phyloP scores from a whole-genome alignment of 1,140 invertebrate species.

The Myzus persicae region DNA sequence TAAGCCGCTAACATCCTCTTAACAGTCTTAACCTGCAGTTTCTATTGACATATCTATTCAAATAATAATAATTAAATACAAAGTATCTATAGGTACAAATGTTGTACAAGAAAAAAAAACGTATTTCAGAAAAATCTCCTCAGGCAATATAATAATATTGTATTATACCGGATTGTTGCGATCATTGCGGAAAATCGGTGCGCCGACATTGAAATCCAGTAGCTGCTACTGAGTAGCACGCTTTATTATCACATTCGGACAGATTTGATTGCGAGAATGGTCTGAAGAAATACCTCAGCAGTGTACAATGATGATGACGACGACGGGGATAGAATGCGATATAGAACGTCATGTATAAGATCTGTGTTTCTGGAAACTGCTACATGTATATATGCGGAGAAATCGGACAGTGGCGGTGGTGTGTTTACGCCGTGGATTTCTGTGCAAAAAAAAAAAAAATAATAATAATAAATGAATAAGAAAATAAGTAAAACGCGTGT shows the following conservation, averaged over 20 bases:
- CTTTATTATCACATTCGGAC: not conserved
- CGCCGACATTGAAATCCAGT: not conserved
- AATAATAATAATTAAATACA: not conserved
- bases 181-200: not conserved
- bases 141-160: not conserved
- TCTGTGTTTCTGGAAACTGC: slow-evolving; percentile 38
- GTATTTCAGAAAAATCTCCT: not conserved
- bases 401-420: not conserved
- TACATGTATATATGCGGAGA: not conserved
- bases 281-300: not conserved
- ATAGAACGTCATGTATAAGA: not conserved
- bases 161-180: not conserved
- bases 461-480: not conserved
- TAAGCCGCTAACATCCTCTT: no score
- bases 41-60: no score
- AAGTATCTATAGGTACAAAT: not conserved
- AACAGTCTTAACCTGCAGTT: not conserved
- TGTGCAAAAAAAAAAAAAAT: slow-evolving; percentile 23
- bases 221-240: no score
- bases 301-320: not conserved
- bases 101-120: not conserved
- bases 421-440: slow-evolving; percentile 33
- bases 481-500: slow-evolving; percentile 46
- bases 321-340: not conserved
- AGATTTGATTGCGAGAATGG: not conserved